Conservation (phyloP, 2,797 vertebrate genomes). For the Halcyon badia region DNA sequence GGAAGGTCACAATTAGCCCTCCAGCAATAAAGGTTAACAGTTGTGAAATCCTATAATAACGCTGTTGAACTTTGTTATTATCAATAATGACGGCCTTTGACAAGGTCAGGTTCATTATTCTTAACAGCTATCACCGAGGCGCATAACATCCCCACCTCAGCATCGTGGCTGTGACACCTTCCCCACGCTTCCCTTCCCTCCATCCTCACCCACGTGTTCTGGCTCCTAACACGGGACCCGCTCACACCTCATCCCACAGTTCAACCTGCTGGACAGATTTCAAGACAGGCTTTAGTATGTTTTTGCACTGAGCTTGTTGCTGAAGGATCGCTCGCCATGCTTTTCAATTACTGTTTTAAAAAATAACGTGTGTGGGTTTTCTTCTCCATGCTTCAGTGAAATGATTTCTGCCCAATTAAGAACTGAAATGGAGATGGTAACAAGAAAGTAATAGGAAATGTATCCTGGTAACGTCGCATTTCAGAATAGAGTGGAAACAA, state of each 20-base stretch:
- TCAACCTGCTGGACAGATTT: background rate
- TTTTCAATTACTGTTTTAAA: conserved; percentile 3
- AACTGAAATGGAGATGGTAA: background rate
- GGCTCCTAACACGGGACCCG: background rate
- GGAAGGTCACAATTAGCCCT: conserved; percentile 71
- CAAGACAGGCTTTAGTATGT: background rate
- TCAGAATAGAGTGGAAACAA: background rate
- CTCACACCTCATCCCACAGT: background rate
- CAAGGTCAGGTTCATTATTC: conserved; percentile 55
- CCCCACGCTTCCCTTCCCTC: background rate
- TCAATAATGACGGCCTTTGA: conserved; percentile 54
- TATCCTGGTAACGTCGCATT: background rate
- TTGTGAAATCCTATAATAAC: conserved; percentile 69
- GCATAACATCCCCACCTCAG: background rate
- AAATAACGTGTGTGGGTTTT: background rate
- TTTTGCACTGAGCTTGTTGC: background rate
- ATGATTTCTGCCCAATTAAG: conserved; percentile 27
- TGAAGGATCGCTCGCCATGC: background rate
- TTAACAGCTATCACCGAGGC: background rate
- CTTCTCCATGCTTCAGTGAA: background rate
- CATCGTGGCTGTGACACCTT: background rate
- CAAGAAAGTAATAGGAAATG: background rate
- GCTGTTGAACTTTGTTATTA: conserved; percentile 65
- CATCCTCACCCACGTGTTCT: accelerated
- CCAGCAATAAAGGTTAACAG: conserved; percentile 69